Conservation (phyloP, 1,140 invertebrate species). For the Plodia interpunctella region DNA sequence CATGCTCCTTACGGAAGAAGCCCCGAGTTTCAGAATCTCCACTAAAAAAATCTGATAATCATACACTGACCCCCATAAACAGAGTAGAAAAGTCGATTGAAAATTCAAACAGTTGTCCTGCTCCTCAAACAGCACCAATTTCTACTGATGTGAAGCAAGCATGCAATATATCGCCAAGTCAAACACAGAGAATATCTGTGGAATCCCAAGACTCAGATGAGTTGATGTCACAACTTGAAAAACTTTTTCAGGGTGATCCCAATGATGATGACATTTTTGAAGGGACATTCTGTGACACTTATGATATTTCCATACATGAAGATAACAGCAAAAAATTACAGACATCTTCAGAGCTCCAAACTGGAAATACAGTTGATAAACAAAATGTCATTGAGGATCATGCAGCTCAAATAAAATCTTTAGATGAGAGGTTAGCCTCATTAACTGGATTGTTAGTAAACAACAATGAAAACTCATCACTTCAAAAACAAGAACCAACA, state of each 20-base stretch:
- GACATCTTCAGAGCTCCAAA: constrained; percentile 13
- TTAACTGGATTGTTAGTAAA: constrained; percentile 43
- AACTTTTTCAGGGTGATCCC: constrained; percentile 53
- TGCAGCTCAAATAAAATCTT: constrained; percentile 40
- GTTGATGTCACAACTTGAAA: constrained; percentile 54
- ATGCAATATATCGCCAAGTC: not conserved
- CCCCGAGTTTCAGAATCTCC: constrained; percentile 25
- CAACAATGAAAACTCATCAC: constrained; percentile 29
- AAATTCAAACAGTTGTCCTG: constrained; percentile 14
- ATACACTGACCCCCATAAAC: not conserved
- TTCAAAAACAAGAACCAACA: constrained; percentile 23
- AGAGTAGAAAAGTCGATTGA: not conserved
- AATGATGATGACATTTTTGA: constrained; percentile 70
- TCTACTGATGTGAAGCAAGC: not conserved
- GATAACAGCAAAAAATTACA: constrained; percentile 19
- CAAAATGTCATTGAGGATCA: constrained; percentile 34
- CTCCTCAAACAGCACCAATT: not conserved
- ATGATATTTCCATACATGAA: constrained; percentile 28
- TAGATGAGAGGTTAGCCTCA: constrained; percentile 53
- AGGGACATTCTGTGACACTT: constrained; percentile 34
- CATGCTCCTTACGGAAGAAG: constrained; percentile 44
- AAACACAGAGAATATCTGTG: constrained; percentile 15
- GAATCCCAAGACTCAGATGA: constrained; percentile 50
- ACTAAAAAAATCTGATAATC: constrained; percentile 10
- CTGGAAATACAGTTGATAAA: constrained; percentile 7